A percentile compares a stretch with the other conserved stretches of the same genome.
Conservation (phyloP, 2,888 invertebrate genomes). For the Ectemnius continuus region DNA sequence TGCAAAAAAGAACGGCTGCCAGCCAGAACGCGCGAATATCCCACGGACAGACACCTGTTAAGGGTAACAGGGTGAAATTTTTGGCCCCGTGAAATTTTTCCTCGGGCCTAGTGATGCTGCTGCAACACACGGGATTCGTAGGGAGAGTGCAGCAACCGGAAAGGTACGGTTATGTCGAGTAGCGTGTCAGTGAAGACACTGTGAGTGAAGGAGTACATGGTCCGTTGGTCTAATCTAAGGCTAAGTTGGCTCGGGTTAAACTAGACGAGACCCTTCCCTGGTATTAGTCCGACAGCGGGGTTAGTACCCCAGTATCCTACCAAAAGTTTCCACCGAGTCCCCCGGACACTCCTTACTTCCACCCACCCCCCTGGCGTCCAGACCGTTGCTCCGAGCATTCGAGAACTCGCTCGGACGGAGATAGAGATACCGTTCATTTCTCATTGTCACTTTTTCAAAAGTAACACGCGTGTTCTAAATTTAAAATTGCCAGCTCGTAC, state of each 20-base stretch:
- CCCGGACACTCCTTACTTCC: constrained; percentile 48
- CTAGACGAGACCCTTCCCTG: constrained; percentile 63
- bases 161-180: constrained; percentile 56
- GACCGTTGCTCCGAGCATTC: constrained; percentile 29
- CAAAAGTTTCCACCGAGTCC: constrained; percentile 53
- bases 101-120: no score
- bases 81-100: no score
- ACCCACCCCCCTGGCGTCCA: constrained; percentile 31
- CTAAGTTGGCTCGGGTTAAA: constrained; percentile 69
- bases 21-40: no score
- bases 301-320: constrained; percentile 53
- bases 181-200: constrained; percentile 46
- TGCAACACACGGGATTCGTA: constrained; percentile 16
- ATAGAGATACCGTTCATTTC: constrained; percentile 22
- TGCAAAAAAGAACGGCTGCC: no score
- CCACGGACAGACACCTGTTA: no score
- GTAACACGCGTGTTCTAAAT: no score
- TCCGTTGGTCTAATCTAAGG: constrained; percentile 70
- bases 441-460: neutral
- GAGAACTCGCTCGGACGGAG: constrained; percentile 14
- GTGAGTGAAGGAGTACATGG: constrained; percentile 59
- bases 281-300: constrained; percentile 65
- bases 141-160: constrained; percentile 50
- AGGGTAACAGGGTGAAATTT: no score
- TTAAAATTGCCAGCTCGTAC: no score